These are phyloP conservation scores for Aphrophora alni DNA, from an alignment of 2,888 invertebrate species.

Conservation along the genomic window DNA sequence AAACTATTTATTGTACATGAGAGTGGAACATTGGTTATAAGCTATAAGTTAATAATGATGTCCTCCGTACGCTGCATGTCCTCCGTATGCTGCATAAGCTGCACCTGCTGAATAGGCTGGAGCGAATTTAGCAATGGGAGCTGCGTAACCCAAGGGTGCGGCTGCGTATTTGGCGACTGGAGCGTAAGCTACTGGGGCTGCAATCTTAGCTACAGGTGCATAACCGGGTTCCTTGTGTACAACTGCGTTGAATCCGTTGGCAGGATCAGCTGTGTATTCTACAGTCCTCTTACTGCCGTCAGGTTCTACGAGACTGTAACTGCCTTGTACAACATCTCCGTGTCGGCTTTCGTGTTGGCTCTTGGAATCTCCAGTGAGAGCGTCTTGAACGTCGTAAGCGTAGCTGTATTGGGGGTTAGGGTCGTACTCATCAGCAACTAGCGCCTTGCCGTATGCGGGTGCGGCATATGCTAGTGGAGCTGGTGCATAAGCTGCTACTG, in stretches of 20 bases:
- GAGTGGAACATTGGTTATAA: not conserved
- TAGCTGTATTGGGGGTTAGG: slow-evolving; percentile 51
- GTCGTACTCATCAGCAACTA: slow-evolving; percentile 49
- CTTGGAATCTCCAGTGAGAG: slow-evolving; percentile 38
- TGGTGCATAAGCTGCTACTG: slow-evolving; percentile 41
- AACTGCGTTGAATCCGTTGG: slow-evolving; percentile 39
- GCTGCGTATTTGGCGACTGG: slow-evolving; percentile 45
- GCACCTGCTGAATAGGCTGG: slow-evolving; percentile 47
- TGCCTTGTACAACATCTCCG: slow-evolving; percentile 38
- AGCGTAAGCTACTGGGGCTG: slow-evolving; percentile 35
- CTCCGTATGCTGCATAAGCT: slow-evolving; percentile 7
- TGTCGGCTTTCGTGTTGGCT: slow-evolving; percentile 36
- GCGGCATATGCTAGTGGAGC: slow-evolving; percentile 54
- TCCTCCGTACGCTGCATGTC: not conserved
- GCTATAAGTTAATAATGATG: not conserved
- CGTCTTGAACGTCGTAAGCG: slow-evolving; percentile 49
- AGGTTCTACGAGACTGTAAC: slow-evolving; percentile 36
- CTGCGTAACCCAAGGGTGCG: slow-evolving; percentile 47
- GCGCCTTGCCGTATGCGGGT: slow-evolving; percentile 54
- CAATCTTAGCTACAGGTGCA: slow-evolving; percentile 39
- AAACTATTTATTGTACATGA: not conserved
- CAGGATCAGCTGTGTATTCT: slow-evolving; percentile 38
- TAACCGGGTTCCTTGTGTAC: slow-evolving; percentile 31
- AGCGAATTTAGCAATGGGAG: slow-evolving; percentile 50
- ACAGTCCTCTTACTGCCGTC: slow-evolving; percentile 36